Base-by-base conservation (phyloP, 2,113 vertebrate species). In the Cyprinodon tularosa region DNA sequence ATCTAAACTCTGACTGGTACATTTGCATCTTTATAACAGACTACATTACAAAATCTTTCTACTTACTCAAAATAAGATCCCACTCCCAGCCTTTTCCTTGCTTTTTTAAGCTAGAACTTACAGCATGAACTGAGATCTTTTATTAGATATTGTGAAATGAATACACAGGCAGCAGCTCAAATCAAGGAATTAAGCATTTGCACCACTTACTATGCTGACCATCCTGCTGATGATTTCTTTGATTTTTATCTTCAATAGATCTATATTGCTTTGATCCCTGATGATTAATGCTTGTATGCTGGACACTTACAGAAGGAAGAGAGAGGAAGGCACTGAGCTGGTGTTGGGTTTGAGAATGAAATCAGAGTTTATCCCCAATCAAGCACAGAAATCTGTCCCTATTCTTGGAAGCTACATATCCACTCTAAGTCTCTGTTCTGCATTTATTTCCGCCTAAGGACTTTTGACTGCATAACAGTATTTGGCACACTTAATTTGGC, bases 351-450 rank as follows among this genome's bases (percentile, higher is more conserved):
- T 67, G 69, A 83, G 66, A 72, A 85, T 82, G 88, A 88, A 91
- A 92, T 90, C 84, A 84, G 80, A 78, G 85, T 91, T 92, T 90
- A 93, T 92, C 92, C 86, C 80, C 74, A 89, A 93, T 91, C 89
- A 89, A 73, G 73, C 83, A 80, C 57, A 80, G 80, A 91, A 89
- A 93, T 92, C 90, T 87, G 69, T 72, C 77, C 77, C 87, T 88
- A 84, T 91, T 92, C 84, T 80, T 80, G 85, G 90, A 90, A 85
- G 79, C 77, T 53, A 70, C 62, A 60, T 45, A 69, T 53, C 53
- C 74, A 67, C 78, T 60, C 64, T 17, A 79, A 78, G 71, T 59
- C 69, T 80, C 71, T 71, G 70, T 48, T 80, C 80, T 85, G 86
- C 82, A 67, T 76, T 88, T 72, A 77, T 76, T 81, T 74, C 73